Evolutionary conservation across 23 tunicate genomes (phyloP).

Genomic region (Trididemnum miniatum): DNA sequence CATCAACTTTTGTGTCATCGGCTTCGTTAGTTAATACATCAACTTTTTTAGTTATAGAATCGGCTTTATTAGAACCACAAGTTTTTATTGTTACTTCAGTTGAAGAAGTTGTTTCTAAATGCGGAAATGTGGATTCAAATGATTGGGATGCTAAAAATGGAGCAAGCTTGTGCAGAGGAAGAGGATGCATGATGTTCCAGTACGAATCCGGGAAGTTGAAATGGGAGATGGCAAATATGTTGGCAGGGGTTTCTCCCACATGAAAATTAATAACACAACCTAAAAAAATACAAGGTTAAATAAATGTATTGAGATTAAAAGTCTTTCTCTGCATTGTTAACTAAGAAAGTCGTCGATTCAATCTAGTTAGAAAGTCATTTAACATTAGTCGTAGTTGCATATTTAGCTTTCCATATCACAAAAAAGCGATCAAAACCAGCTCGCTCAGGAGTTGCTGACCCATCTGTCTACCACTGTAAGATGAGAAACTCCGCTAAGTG

Average conservation of each 20-base stretch:
- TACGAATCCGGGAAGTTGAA: constrained; percentile 62
- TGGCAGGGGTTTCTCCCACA: constrained; percentile 82
- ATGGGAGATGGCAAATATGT: constrained; percentile 62
- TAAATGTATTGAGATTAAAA: no score
- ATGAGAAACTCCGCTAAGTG: no score
- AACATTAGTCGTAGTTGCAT: no score
- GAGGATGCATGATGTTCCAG: constrained; percentile 69
- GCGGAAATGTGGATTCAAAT: constrained; percentile 34
- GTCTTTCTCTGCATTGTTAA: no score
- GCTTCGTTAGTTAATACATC: background rate
- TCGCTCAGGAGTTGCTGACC: no score
- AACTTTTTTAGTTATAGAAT: background rate
- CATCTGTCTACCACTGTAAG: no score
- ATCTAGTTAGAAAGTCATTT: no score
- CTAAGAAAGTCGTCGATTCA: no score
- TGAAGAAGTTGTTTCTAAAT: background rate
- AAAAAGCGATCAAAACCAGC: no score
- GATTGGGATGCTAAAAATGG: constrained; percentile 35
- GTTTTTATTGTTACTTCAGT: background rate
- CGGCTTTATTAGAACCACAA: background rate
- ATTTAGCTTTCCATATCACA: no score
- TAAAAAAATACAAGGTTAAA: no score
- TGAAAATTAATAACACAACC: constrained; percentile 66
- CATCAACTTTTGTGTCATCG: background rate
- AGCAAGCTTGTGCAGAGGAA: constrained; percentile 62